Evolutionary conservation across 2,888 invertebrate species (phyloP).

Genomic region (Agonopterix arenella): DNA sequence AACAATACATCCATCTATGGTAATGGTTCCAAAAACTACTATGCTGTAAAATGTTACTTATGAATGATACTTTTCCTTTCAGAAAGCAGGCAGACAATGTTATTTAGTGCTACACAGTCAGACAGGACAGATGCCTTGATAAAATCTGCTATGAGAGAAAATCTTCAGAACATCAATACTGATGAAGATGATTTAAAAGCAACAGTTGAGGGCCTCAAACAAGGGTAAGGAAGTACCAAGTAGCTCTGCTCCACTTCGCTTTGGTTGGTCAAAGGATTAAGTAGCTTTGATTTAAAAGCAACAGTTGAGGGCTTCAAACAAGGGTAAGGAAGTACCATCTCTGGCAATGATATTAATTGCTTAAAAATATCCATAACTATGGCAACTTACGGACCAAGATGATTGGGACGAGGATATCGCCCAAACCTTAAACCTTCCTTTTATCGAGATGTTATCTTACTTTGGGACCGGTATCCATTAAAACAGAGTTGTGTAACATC

Average conservation of each 20-base stretch:
- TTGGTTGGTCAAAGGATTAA: no score
- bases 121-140: conserved; percentile 93
- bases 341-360: no score
- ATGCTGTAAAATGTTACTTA: neutral
- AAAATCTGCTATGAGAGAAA: conserved; percentile 90
- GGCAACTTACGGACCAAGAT: no score
- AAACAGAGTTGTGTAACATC: no score
- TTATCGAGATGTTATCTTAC: no score
- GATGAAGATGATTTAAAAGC: conserved; percentile 89
- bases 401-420: no score
- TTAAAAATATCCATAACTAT: no score
- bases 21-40: no score
- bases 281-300: conserved; percentile 83
- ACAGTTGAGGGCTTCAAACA: conserved; percentile 90
- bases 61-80: conserved; percentile 5
- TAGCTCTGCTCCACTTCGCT: no score
- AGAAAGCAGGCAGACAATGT: conserved; percentile 96
- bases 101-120: conserved; percentile 97
- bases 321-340: conserved; percentile 53
- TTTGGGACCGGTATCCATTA: no score
- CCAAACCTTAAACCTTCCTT: no score
- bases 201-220: conserved; percentile 88
- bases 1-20: no score
- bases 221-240: conserved; percentile 77
- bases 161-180: conserved; percentile 93